phyloP scores from a whole-genome alignment of 2,888 invertebrate species.

The Reticulitermes lucifugus region DNA sequence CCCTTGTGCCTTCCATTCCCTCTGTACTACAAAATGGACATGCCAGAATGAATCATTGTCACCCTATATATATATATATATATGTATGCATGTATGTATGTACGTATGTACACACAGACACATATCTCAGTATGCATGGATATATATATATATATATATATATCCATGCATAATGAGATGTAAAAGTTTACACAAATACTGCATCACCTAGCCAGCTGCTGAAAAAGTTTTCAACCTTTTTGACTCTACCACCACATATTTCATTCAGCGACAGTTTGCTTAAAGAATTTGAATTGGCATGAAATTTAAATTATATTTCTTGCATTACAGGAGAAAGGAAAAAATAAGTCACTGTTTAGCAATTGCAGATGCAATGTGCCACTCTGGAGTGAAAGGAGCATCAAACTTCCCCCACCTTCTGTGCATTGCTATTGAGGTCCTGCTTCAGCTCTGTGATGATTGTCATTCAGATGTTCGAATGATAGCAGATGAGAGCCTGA shows the following conservation, averaged over 20 bases:
- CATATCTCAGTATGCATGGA: background rate
- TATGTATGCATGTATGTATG: too few relatives aligned
- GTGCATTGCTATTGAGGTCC: conserved; percentile 76
- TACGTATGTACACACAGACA: background rate
- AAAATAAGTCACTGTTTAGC: conserved; percentile 78
- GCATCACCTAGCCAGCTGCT: too few relatives aligned
- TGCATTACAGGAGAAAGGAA: conserved; percentile 75
- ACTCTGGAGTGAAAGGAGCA: conserved; percentile 70
- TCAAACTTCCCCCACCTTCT: conserved; percentile 74
- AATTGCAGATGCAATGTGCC: conserved; percentile 79
- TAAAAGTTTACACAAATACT: too few relatives aligned
- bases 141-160: too few relatives aligned
- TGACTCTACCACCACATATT: too few relatives aligned
- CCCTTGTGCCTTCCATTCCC: too few relatives aligned
- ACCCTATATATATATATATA: too few relatives aligned
- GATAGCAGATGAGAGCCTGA: conserved; percentile 85
- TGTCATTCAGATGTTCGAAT: conserved; percentile 81
- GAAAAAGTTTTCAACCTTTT: background rate
- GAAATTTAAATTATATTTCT: background rate
- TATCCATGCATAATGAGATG: too few relatives aligned
- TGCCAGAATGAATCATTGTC: too few relatives aligned
- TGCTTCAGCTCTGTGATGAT: conserved; percentile 80
- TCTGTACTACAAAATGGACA: background rate
- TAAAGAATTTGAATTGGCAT: background rate
- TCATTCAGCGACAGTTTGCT: background rate